These are phyloP conservation scores for Anoncus sp. DNA, from an alignment of 2,888 invertebrate genomes.

Conservation along the genomic window DNA sequence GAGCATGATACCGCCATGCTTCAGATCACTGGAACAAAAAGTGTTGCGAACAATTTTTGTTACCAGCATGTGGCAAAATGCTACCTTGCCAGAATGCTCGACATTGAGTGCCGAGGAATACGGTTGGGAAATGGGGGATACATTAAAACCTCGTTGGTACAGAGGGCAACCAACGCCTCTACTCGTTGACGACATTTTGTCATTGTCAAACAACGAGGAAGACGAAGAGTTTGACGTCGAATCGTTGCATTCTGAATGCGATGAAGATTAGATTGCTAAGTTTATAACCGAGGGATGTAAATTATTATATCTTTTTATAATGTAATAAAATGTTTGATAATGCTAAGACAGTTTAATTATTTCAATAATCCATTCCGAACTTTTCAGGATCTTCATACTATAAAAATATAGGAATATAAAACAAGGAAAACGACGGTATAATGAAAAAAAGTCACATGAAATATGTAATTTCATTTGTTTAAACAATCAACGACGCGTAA, in stretches of 20 bases:
- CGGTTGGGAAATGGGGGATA: conserved; percentile 49
- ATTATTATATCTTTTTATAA: no score
- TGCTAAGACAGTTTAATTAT: no score
- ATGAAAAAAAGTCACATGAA: no score
- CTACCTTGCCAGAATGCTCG: conserved; percentile 68
- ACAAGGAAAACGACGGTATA: no score
- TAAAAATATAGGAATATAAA: no score
- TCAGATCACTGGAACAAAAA: conserved; percentile 62
- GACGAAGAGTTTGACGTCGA: neutral
- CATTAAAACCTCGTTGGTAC: conserved; percentile 58
- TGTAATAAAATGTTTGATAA: no score
- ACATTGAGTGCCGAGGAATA: conserved; percentile 64
- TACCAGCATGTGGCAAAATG: conserved; percentile 73
- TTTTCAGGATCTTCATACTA: no score
- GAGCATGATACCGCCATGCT: conserved; percentile 54
- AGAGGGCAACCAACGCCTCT: conserved; percentile 62
- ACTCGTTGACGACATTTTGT: conserved; percentile 27
- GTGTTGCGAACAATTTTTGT: conserved; percentile 70
- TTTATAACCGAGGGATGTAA: no score
- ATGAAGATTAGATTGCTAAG: neutral
- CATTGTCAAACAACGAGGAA: neutral
- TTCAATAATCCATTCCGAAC: no score
- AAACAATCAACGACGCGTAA: no score
- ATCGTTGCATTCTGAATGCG: neutral
- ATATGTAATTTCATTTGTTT: no score